Percentiles rank a stretch among this genome's conserved stretches.
These are phyloP conservation scores for Manis pentadactyla DNA, from an alignment of 2,797 vertebrate species.

Conservation along the genomic window DNA sequence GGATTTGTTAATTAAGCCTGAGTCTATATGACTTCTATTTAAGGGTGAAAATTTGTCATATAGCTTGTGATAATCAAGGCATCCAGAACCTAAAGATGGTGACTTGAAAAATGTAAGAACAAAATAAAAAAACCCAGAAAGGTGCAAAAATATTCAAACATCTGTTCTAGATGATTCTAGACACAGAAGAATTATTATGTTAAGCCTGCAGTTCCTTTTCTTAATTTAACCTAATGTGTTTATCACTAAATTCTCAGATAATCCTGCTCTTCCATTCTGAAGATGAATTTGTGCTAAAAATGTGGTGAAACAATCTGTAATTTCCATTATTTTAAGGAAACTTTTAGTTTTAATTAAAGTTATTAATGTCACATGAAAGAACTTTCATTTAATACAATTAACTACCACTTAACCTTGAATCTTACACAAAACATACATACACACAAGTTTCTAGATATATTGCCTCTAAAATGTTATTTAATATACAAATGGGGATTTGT, in stretches of 20 bases:
- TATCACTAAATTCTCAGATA: constrained; percentile 42
- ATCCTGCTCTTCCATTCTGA: background rate
- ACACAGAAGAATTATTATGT: background rate
- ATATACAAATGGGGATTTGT: background rate
- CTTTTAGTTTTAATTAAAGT: constrained; percentile 34
- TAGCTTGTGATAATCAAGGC: background rate
- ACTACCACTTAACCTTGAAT: background rate
- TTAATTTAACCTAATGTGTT: constrained; percentile 57
- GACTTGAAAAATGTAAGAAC: background rate
- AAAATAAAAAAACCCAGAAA: constrained; percentile 27
- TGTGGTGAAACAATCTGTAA: background rate
- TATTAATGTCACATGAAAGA: background rate
- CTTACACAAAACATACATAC: background rate
- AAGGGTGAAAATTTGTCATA: background rate
- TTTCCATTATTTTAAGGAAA: constrained; percentile 41
- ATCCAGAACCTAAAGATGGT: background rate
- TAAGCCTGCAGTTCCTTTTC: background rate
- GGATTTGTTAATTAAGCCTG: constrained; percentile 66
- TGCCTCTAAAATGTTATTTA: background rate
- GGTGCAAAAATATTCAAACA: background rate
- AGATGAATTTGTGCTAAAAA: constrained; percentile 1
- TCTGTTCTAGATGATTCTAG: background rate
- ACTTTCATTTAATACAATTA: background rate
- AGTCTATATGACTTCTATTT: constrained; percentile 38
- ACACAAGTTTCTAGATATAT: background rate